Evolutionary conservation across 2,113 vertebrate species (phyloP).

Genomic region (Motacilla alba): DNA sequence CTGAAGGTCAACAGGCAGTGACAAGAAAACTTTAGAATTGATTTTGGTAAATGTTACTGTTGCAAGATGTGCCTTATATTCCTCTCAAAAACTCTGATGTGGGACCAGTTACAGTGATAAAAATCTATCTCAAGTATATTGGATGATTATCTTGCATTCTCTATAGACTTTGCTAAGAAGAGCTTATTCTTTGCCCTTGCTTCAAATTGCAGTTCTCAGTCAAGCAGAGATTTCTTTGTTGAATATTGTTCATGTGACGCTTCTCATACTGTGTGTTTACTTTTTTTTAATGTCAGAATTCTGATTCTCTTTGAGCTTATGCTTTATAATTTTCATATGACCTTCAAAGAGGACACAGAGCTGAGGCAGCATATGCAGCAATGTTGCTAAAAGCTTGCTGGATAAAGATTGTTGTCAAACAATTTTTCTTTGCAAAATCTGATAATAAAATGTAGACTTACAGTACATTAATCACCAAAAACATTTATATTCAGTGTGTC

Average conservation of each 20-base stretch:
- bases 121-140: conserved; percentile 2
- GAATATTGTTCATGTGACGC: not conserved
- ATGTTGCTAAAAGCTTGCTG: not conserved
- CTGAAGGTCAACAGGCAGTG: conserved; percentile 27
- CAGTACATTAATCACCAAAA: not conserved
- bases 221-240: not conserved
- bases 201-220: conserved; percentile 6
- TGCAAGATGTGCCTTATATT: not conserved
- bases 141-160: conserved; percentile 29
- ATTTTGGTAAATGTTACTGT: conserved; percentile 36
- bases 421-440: not conserved
- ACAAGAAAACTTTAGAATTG: conserved; percentile 25
- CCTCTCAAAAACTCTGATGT: not conserved
- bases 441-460: not conserved
- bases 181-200: not conserved
- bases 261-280: not conserved
- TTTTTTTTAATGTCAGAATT: not conserved
- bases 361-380: not conserved
- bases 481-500: not conserved
- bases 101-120: conserved; percentile 33
- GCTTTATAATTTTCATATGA: not conserved
- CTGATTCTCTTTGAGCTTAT: not conserved
- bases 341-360: not conserved
- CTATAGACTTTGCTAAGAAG: not conserved
- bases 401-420: not conserved